These are phyloP conservation scores for Phalacrocorax pelagicus DNA, from an alignment of 2,113 vertebrate species.

Conservation along the genomic window DNA sequence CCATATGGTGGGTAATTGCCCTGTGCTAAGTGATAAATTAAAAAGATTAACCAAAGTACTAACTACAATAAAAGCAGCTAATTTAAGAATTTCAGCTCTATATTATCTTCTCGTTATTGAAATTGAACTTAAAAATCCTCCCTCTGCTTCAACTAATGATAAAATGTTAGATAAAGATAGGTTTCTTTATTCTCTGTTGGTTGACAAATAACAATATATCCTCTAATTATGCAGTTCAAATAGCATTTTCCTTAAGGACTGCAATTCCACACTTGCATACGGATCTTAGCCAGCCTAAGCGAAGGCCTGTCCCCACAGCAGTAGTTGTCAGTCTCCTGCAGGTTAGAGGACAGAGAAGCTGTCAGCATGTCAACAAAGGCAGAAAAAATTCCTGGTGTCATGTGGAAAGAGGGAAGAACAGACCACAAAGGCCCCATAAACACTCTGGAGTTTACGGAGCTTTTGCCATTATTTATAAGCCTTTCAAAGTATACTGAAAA, in stretches of 20 bases:
- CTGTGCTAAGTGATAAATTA: constrained; percentile 71
- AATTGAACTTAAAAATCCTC: constrained; percentile 66
- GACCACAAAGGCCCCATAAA: background rate
- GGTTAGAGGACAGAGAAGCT: background rate
- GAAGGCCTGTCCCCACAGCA: background rate
- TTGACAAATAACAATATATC: constrained; percentile 64
- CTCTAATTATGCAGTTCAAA: constrained; percentile 31
- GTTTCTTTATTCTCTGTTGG: constrained; percentile 25
- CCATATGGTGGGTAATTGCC: constrained; percentile 51
- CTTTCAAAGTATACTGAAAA: background rate
- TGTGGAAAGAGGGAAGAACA: background rate
- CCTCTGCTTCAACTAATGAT: constrained; percentile 48
- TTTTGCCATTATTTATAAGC: background rate
- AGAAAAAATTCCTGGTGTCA: background rate
- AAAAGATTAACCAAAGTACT: constrained; percentile 69
- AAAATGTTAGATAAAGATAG: constrained; percentile 33
- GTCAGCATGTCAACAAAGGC: constrained; percentile 4
- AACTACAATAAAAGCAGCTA: constrained; percentile 63
- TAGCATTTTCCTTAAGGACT: constrained; percentile 2
- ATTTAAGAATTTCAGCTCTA: constrained; percentile 61
- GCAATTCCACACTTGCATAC: background rate
- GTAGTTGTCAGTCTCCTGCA: constrained; percentile 20
- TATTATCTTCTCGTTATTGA: constrained; percentile 59
- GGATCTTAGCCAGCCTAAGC: background rate
- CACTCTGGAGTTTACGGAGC: background rate